Conservation (phyloP, 2,113 vertebrate genomes). For the Brachypteracias leptosomus region DNA sequence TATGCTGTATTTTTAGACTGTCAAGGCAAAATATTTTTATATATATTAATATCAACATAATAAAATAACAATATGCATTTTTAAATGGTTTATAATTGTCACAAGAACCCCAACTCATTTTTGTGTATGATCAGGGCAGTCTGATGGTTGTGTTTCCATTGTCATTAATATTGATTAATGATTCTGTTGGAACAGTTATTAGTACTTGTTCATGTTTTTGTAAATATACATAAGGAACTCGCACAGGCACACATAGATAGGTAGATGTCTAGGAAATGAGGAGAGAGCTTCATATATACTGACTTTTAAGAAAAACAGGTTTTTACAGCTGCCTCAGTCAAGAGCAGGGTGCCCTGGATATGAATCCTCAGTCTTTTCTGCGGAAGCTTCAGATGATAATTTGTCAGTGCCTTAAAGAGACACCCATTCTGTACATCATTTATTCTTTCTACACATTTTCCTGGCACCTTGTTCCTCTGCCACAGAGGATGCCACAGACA, state of each 20-base stretch:
- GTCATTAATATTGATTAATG: not conserved
- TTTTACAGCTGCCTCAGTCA: not conserved
- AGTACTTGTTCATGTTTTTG: not conserved
- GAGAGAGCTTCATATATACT: not conserved
- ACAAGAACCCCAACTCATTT: not conserved
- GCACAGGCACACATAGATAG: not conserved
- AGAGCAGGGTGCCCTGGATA: not conserved
- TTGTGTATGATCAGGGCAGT: not conserved
- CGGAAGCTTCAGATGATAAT: not conserved
- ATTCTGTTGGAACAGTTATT: not conserved
- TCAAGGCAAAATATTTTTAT: not conserved
- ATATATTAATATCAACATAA: not conserved
- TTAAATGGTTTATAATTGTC: not conserved
- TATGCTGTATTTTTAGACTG: not conserved
- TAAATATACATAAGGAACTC: not conserved
- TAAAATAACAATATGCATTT: not conserved
- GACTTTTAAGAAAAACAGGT: not conserved
- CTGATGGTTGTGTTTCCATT: not conserved
- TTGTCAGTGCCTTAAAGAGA: not conserved
- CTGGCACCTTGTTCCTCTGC: not conserved
- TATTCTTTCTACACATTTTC: not conserved
- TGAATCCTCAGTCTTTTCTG: not conserved
- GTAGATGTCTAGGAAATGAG: not conserved
- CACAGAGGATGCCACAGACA: not conserved
- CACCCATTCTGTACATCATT: not conserved